Conservation (phyloP, 2,888 invertebrate genomes). For the Cheilosia vulpina region DNA sequence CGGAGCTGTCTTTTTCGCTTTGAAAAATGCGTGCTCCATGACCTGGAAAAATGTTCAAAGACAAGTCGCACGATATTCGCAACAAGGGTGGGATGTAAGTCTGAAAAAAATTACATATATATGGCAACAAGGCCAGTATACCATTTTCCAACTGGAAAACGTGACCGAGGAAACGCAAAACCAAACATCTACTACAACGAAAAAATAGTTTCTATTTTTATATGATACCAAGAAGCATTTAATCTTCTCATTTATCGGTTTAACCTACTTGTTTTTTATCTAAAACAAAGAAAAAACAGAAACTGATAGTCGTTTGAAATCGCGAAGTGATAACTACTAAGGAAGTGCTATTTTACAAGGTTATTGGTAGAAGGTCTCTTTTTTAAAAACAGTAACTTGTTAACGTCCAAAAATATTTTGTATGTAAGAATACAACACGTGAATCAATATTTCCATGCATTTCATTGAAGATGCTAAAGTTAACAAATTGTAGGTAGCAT, state of each 20-base stretch:
- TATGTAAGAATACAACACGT: too few relatives aligned
- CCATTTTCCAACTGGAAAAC: constrained; percentile 26
- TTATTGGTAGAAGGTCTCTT: background rate
- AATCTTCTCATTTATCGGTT: constrained; percentile 47
- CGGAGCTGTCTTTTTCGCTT: background rate
- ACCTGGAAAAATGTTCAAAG: constrained; percentile 19
- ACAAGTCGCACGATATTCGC: background rate
- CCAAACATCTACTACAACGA: background rate
- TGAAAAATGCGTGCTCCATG: background rate
- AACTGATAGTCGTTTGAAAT: background rate
- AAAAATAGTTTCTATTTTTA: constrained; percentile 8
- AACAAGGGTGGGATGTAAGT: constrained; percentile 7
- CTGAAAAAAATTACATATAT: background rate
- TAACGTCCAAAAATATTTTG: background rate
- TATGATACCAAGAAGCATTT: background rate
- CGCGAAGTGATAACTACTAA: background rate
- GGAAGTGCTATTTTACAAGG: background rate
- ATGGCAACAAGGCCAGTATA: background rate
- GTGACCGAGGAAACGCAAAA: constrained; percentile 38
- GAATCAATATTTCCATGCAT: too few relatives aligned
- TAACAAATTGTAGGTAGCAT: too few relatives aligned
- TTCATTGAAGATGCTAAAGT: too few relatives aligned
- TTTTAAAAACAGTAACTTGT: background rate
- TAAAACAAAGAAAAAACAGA: background rate
- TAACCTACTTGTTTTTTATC: constrained; percentile 37